Evolutionary conservation across 2,113 vertebrate species (phyloP), one percentile per base, ranked within the genome.

Genomic region (Gracilinanus agilis): DNA sequence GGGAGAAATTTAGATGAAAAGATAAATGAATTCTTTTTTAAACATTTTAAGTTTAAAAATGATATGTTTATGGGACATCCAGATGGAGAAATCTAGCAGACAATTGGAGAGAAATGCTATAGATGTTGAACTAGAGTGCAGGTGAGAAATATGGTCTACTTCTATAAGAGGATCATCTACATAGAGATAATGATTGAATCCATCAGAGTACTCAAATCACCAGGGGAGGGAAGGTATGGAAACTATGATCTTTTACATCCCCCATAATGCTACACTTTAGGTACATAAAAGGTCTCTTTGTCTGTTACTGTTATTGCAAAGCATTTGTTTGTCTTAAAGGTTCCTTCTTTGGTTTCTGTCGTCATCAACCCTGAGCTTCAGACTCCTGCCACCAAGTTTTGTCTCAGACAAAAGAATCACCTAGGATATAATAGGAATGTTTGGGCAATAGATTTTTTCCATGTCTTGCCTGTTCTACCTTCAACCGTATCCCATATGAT

Each of bases 381-480:
- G 98, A 99, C 99, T 90, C 98, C 99, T 2, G 98, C 98, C 90
- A 99, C 99, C 88, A 99, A 99, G 97, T 99, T 99, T 98, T 99
- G 99, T 97, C 98, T 99, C 95, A 99, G 99, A 96, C 99, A 99
- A 97, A 99, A 98, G 95, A 99, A 98, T 96, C 99, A 99, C 91
- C 99, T 99, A n/a, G 99, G 99, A 12, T 97, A 98, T 94, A 98
- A 98, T 92, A 98, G 96, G 93, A 99, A 99, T 88, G 99, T 99
- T 44, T 99, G 99, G 99, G 99, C 99, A 34, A 96, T 99, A 95
- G 99, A 99, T 98, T 99, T 99, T 95, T 99, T 99, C 98, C 99
- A 99, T 0, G 97, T 99, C 97, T 99, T 99, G 54, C 99, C 99
- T 0, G 99, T 99, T 94, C 98, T 99, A 4, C 99, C 99, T 93